phyloP scores from a whole-genome alignment of 1,140 invertebrate genomes.

The Belonocnema kinseyi region DNA sequence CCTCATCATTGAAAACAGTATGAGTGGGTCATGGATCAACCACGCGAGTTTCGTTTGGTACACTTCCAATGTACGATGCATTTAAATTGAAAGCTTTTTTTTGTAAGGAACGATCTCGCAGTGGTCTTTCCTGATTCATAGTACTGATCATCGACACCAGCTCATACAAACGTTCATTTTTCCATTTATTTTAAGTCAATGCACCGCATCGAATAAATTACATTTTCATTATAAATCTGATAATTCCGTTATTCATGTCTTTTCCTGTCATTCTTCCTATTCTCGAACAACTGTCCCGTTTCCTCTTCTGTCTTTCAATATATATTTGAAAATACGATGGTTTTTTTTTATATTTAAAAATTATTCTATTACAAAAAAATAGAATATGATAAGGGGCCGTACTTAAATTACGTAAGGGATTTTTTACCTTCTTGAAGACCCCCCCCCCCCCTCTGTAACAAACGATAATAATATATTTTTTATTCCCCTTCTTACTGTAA shows the following conservation, averaged over 20 bases:
- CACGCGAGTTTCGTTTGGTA: slow-evolving; percentile 38
- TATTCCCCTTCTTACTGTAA: too few species aligned
- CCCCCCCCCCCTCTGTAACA: too few species aligned
- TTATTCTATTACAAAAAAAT: too few species aligned
- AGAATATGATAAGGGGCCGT: too few species aligned
- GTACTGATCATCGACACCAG: slow-evolving; percentile 73
- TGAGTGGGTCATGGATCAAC: slow-evolving; percentile 54
- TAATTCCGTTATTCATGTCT: slow-evolving; percentile 31
- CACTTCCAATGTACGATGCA: slow-evolving; percentile 71
- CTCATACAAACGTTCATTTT: slow-evolving; percentile 77
- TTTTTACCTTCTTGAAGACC: too few species aligned
- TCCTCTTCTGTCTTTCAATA: too few species aligned
- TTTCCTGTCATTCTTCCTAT: background rate
- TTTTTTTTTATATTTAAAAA: too few species aligned
- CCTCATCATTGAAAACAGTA: slow-evolving; percentile 75
- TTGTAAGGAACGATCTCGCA: slow-evolving; percentile 52
- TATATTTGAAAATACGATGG: too few species aligned
- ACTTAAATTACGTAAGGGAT: too few species aligned
- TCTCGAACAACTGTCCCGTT: too few species aligned
- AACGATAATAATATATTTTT: too few species aligned
- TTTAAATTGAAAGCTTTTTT: slow-evolving; percentile 65
- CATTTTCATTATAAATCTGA: slow-evolving; percentile 76
- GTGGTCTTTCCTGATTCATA: slow-evolving; percentile 65
- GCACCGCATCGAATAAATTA: slow-evolving; percentile 78
- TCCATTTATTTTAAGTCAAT: slow-evolving; percentile 78